Evolutionary conservation across 2,888 invertebrate genomes (phyloP), one percentile per base, ranked within the genome.

Genomic region (Serrognathus titanus): DNA sequence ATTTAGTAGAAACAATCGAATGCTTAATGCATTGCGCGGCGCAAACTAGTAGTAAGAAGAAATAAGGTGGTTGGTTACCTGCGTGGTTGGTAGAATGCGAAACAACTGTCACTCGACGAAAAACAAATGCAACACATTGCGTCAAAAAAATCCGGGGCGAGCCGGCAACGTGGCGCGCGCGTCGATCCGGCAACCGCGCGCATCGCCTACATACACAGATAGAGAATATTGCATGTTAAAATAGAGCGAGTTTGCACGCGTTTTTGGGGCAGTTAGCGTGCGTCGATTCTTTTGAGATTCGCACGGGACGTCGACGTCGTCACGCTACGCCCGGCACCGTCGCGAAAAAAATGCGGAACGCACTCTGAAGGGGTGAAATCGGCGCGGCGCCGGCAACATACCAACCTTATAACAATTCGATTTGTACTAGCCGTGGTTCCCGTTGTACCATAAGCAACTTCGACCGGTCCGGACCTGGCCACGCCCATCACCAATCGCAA

Each of bases 401-500:
- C 47, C 45, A 40, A 49, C 51, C 16, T 20, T 20, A 31, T 47
- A 20, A 40, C 57, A 49, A 45, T 57, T 53, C 50, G 57, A 50
- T 57, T 49, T 59, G 53, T 62, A 68, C 68, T 67, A 61, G 55
- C 60, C 61, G 60, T 56, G 60, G 61, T 45, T 49, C 49, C 61
- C 53, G 65, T 66, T 6, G 10, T 58, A 61, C 63, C 59, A 55
- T 60, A 58, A 65, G 59, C 57, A 62, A 59, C 67, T 67, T 67
- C 67, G 68, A 67, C 68, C 67, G 67, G 66, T 66, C 67, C 66
- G 66, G 61, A 57, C 56, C 51, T 55, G 59, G 66, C 65, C 65
- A 66, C 68, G 68, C 68, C 68, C 63, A 55, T 59, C 60, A 57
- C 66, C 68, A 67, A 68, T 67, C 54, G 59, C 52, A 59, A 53